Base-by-base conservation (phyloP, 2,888 invertebrate species). In the Bombylius discolor region DNA sequence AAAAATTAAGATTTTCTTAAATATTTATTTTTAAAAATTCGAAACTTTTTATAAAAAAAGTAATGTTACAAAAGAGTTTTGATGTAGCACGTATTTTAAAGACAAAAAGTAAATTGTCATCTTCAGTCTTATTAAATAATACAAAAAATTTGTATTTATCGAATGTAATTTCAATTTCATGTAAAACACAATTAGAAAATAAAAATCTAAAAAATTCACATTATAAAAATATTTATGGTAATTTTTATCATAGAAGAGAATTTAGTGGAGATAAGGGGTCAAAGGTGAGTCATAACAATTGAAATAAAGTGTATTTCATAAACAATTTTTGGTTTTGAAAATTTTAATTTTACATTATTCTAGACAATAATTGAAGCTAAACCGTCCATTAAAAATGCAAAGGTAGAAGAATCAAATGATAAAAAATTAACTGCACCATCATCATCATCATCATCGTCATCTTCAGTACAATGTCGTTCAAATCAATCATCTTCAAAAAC, bases 41-140 rank as follows among this genome's bases (percentile, higher is more conserved):
- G 23, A 23, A 23, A 23, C 1, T 23, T 23, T 23, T 23, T 23
- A 23, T 2, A 23, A 42, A 42, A 42, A 56, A 56, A 50, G 39
- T 53, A 11, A 36, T 56, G 47, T 50, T 56, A 12, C 52, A 53
- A 14, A 53, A 53, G 23, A 49, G 56, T 50, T 33, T 56, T 47
- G 47, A 50, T 45, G 50, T 56, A 31, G 56, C 47, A 50, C 56
- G 56, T 36, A 49, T 53, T 14, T 47, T 56, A 8, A 53, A 49
- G 31, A 47, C 31, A 31, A 48, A 50, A 11, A 33, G 47, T 6
- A 13, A 51, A 14, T 9, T 56, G 9, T 33, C 55, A 11, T 9
- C 32, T 6, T 42, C 23, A 23, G 23, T 23, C 3, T 23, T 23
- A 23, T 23, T 23, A 23, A 23, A 23, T 23, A 23, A 23, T 23